Evolutionary conservation across 2,888 invertebrate genomes (phyloP).

Genomic region (Ischnura elegans): DNA sequence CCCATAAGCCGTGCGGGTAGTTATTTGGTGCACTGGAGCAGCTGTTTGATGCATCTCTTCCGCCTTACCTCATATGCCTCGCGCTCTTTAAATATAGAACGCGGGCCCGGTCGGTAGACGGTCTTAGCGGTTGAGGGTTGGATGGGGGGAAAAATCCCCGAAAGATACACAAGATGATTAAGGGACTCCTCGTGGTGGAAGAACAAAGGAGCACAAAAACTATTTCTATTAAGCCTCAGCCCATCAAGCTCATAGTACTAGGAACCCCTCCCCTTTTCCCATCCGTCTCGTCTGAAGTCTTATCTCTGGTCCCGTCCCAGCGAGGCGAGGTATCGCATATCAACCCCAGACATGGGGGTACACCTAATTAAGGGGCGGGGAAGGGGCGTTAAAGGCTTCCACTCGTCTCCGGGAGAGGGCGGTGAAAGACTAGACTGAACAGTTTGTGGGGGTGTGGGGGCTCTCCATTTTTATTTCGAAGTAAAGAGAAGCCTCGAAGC

Average conservation of each 20-base stretch:
- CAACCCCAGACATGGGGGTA: slow-evolving; percentile 52
- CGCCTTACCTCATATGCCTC: neutral
- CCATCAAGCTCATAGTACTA: slow-evolving; percentile 28
- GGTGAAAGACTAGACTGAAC: slow-evolving; percentile 19
- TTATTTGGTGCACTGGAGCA: slow-evolving; percentile 34
- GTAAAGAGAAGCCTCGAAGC: neutral
- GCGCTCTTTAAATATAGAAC: slow-evolving; percentile 38
- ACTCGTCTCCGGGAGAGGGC: neutral
- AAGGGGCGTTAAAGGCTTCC: slow-evolving; percentile 33
- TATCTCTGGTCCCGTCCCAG: slow-evolving; percentile 20
- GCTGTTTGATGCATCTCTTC: slow-evolving; percentile 57
- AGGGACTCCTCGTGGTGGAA: slow-evolving; percentile 30
- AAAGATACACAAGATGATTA: slow-evolving; percentile 48
- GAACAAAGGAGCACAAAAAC: slow-evolving; percentile 63
- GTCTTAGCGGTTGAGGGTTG: neutral
- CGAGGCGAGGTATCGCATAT: slow-evolving; percentile 58
- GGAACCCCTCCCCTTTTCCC: slow-evolving; percentile 23
- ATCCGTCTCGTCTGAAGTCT: slow-evolving; percentile 42
- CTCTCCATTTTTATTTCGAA: neutral
- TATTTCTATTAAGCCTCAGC: slow-evolving; percentile 57
- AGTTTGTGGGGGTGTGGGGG: slow-evolving; percentile 12
- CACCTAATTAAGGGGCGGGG: slow-evolving; percentile 45
- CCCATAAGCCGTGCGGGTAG: neutral
- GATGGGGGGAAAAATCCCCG: neutral
- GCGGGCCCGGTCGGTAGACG: slow-evolving; percentile 35